phyloP scores from a whole-genome alignment of 2,797 vertebrate species.

The Enteromius mattozi region DNA sequence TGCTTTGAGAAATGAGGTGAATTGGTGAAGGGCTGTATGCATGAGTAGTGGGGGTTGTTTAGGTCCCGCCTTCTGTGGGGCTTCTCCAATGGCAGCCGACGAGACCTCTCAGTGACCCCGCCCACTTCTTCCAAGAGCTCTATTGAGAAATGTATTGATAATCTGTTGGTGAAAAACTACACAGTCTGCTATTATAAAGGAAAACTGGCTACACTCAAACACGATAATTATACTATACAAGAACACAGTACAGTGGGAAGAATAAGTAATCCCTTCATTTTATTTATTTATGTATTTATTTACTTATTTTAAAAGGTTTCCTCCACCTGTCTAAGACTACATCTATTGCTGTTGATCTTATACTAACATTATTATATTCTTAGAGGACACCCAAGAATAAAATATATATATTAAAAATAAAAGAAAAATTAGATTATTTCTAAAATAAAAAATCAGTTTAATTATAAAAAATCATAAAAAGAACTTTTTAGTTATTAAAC shows the following conservation, averaged over 20 bases:
- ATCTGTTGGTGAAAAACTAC: background rate
- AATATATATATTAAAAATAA: background rate
- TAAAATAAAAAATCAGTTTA: background rate
- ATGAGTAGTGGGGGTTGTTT: slow-evolving; percentile 44
- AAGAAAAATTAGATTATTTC: no score
- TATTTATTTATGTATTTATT: background rate
- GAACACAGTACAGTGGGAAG: background rate
- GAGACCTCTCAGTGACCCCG: background rate
- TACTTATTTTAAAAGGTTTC: background rate
- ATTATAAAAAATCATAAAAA: background rate
- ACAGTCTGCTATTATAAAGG: background rate
- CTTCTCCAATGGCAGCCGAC: slow-evolving; percentile 23
- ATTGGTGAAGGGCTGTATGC: background rate
- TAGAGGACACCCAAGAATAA: background rate
- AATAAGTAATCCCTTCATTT: background rate
- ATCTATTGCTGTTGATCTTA: background rate
- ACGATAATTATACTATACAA: background rate
- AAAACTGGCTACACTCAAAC: background rate
- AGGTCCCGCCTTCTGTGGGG: slow-evolving; percentile 37
- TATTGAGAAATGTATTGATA: background rate
- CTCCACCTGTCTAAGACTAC: background rate
- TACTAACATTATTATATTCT: background rate
- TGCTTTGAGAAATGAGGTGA: slow-evolving; percentile 20
- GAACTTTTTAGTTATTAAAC: background rate
- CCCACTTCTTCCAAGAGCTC: background rate